Evolutionary conservation across 2,797 vertebrate genomes (phyloP).

Genomic region (Tapirus indicus): DNA sequence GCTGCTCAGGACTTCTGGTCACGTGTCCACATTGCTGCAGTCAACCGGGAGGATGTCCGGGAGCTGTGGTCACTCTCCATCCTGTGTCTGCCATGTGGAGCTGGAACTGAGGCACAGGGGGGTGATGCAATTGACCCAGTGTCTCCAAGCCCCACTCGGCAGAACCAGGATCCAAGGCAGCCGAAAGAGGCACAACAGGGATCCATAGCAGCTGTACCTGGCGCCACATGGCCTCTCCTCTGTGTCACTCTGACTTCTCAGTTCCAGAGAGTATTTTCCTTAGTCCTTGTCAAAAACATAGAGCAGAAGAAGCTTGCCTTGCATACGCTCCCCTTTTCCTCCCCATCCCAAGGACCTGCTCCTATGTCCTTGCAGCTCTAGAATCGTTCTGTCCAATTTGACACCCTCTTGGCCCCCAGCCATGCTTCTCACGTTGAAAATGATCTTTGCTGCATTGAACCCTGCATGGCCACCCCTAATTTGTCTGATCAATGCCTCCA

Average conservation of each 20-base stretch:
- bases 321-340: background rate
- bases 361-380: background rate
- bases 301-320: background rate
- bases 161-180: background rate
- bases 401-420: fast-evolving
- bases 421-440: background rate
- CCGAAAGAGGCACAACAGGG: background rate
- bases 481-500: background rate
- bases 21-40: fast-evolving
- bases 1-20: background rate
- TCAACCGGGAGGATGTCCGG: background rate
- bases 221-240: background rate
- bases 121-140: background rate
- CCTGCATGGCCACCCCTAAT: background rate
- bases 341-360: background rate
- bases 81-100: fast-evolving
- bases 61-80: background rate
- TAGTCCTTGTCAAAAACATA: background rate
- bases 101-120: background rate
- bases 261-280: background rate
- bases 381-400: background rate
- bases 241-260: background rate
- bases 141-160: background rate
- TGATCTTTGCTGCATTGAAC: background rate
- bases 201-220: fast-evolving